phyloP scores from a whole-genome alignment of 2,113 vertebrate species.

The Conger conger region DNA sequence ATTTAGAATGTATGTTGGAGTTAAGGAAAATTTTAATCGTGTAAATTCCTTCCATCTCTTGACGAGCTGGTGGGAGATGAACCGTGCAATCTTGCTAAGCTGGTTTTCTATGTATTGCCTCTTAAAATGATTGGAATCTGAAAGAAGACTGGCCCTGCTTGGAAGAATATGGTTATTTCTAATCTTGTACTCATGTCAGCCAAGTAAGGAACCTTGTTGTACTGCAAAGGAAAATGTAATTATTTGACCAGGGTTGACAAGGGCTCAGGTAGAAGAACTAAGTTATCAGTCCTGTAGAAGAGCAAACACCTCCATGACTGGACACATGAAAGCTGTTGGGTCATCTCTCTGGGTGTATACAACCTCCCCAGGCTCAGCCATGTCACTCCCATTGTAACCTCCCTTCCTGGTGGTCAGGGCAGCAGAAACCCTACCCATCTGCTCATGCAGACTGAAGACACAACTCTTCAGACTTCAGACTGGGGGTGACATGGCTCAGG shows the following conservation, averaged over 20 bases:
- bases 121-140: conserved; percentile 1
- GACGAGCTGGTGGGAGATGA: background rate
- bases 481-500: too few species aligned
- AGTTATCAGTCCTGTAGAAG: background rate
- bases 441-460: too few species aligned
- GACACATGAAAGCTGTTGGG: background rate
- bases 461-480: too few species aligned
- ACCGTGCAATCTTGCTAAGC: background rate
- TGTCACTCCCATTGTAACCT: too few species aligned
- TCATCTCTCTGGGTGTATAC: too few species aligned
- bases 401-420: too few species aligned
- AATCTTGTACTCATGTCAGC: background rate
- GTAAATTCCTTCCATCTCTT: background rate
- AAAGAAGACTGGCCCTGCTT: background rate
- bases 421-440: too few species aligned
- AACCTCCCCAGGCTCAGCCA: too few species aligned
- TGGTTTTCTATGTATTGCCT: background rate
- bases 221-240: background rate
- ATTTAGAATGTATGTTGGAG: background rate
- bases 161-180: background rate
- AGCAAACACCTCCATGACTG: too few species aligned
- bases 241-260: background rate
- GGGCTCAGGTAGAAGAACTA: background rate
- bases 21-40: background rate
- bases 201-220: background rate